These are phyloP conservation scores for Anisognathus igniventris DNA, from an alignment of 2,797 vertebrate species.

Conservation along the genomic window DNA sequence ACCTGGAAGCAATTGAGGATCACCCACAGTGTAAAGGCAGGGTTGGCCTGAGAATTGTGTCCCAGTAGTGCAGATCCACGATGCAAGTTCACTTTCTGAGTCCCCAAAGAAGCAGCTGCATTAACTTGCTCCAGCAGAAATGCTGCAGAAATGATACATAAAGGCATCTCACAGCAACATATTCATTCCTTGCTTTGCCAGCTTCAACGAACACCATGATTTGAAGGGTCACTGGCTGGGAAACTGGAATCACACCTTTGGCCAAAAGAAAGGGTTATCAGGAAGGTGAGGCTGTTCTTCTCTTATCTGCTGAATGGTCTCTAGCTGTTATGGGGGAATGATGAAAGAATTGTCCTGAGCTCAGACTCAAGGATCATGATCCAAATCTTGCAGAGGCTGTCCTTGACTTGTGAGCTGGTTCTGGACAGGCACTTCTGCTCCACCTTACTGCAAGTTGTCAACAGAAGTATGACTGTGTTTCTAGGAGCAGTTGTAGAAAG, in stretches of 20 bases:
- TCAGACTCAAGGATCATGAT: not conserved
- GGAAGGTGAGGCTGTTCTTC: not conserved
- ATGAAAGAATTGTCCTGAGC: not conserved
- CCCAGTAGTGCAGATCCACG: not conserved
- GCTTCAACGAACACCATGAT: not conserved
- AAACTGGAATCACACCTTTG: not conserved
- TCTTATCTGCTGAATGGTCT: not conserved
- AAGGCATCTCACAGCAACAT: not conserved
- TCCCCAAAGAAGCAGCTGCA: not conserved
- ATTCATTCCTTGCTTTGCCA: not conserved
- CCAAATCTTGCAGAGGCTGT: not conserved
- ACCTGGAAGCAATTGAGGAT: slow-evolving; percentile 14
- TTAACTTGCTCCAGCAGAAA: not conserved
- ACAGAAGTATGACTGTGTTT: not conserved
- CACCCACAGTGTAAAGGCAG: not conserved
- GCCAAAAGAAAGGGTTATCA: not conserved
- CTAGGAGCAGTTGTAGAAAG: not conserved
- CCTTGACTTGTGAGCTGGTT: not conserved
- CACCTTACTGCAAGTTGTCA: not conserved
- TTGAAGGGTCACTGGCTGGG: not conserved
- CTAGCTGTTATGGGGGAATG: not conserved
- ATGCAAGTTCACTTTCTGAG: not conserved
- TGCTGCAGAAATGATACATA: not conserved
- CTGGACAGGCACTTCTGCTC: not conserved
- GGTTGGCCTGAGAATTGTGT: slow-evolving; percentile 5